These are phyloP conservation scores for Venustoraphidia nigricollis DNA, from an alignment of 2,888 invertebrate genomes.

Conservation along the genomic window DNA sequence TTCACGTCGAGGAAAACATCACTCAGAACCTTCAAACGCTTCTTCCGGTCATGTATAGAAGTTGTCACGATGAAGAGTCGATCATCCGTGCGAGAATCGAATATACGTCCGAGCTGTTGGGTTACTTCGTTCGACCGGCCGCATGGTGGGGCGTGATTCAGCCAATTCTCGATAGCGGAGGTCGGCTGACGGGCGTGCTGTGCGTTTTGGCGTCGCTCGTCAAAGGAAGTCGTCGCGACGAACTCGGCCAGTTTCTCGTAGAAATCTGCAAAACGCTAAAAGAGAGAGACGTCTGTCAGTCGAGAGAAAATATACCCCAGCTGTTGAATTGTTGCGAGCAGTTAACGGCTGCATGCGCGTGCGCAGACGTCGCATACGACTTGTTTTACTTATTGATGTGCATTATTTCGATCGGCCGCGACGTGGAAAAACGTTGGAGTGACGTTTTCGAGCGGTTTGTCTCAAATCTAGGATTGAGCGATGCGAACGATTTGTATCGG, in stretches of 20 bases:
- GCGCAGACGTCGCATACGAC: slow-evolving; percentile 16
- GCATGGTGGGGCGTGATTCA: slow-evolving; percentile 54
- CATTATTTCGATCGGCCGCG: slow-evolving; percentile 17
- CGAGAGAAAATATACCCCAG: slow-evolving; percentile 26
- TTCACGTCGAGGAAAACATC: slow-evolving; percentile 58
- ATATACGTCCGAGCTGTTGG: slow-evolving; percentile 53
- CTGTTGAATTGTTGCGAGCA: slow-evolving; percentile 7
- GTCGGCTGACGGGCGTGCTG: slow-evolving; percentile 35
- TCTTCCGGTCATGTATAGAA: slow-evolving; percentile 39
- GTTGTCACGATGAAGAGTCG: slow-evolving; percentile 36
- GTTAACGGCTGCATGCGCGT: slow-evolving; percentile 12
- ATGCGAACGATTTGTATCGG: slow-evolving; percentile 34
- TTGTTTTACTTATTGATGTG: slow-evolving; percentile 22
- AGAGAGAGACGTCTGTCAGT: slow-evolving; percentile 42
- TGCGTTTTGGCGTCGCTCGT: slow-evolving; percentile 44
- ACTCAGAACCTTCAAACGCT: slow-evolving; percentile 50
- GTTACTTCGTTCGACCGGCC: slow-evolving; percentile 55
- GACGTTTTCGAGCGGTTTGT: slow-evolving; percentile 31
- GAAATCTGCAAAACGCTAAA: slow-evolving; percentile 42
- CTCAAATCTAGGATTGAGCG: slow-evolving; percentile 26
- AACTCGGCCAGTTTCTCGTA: slow-evolving; percentile 31
- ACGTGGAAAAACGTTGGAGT: slow-evolving; percentile 16
- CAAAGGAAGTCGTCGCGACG: slow-evolving; percentile 35
- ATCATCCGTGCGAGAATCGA: slow-evolving; percentile 25
- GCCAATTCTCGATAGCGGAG: slow-evolving; percentile 36